Evolutionary conservation across 2,113 vertebrate genomes (phyloP), one percentile per base, ranked within the genome.

Genomic region (Zosterops japonicus): DNA sequence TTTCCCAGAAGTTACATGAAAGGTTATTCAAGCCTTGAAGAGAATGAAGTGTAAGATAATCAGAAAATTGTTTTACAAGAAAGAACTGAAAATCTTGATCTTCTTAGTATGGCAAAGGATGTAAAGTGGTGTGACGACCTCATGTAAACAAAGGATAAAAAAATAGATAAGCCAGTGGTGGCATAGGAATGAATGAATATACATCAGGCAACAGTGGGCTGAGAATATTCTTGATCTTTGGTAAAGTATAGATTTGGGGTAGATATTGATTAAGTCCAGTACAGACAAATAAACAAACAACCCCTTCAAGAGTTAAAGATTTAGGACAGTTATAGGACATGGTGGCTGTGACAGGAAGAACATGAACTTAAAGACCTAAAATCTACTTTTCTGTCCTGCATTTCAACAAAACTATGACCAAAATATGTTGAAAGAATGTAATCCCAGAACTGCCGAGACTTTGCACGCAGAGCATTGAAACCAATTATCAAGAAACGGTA

Each of bases 311-410:
- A 60, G 8, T 12, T 69, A 27, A 2, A 50, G 41, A 55, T 61
- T n/a, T 74, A 74, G 64, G 31, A 7, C 0, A 1, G 1, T 56
- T 82, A 8, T 20, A 46, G 24, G 44, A 24, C 3, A 13, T 9
- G 23, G 7, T 79, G 18, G 4, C 10, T 60, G 24, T 75, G 47
- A 63, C 27, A 83, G 41, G 7, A 68, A 4, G 33, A 29, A 6
- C 50, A 35, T 39, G 31, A 64, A 60, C 7, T 33, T 14, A 29
- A 21, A 60, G 29, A 56, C n/a, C 11, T 78, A 25, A 82, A 78
- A 50, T 59, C 3, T 11, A 67, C 6, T 82, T 41, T 88, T 53
- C 20, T 70, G 36, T 27, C 16, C 21, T 44, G 6, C 42, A 61
- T 56, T 55, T 80, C 35, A 77, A 21, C 4, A 52, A 42, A 68